Evolutionary conservation across 2,888 invertebrate genomes (phyloP), one percentile per base, ranked within the genome.

Genomic region (Epistrophe eligans): DNA sequence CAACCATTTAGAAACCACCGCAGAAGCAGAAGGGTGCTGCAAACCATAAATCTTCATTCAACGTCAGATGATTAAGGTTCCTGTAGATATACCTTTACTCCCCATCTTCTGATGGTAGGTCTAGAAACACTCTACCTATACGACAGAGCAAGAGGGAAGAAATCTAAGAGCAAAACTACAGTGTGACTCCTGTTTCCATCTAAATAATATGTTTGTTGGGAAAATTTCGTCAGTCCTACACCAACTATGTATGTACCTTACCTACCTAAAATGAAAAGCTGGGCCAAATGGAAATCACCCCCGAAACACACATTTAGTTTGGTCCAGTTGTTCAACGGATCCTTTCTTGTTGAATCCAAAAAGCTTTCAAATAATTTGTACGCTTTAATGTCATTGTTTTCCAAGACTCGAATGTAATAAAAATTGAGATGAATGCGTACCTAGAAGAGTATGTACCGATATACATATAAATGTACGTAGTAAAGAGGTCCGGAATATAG

Each of bases 311-410:
- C 52, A 70, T 52, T 50, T 4, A 58, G 71, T 43, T 50, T 66
- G 55, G 48, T 57, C 19, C 43, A 32, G 52, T 55, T 28, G 28
- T 55, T 55, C 52, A 15, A 10, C 43, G 60, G 60, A 71, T 85
- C 77, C 62, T 71, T 82, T 58, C 55, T 24, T 79, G 58, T 64
- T 66, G 58, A 60, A 71, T 71, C 76, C 35, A 50, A 83, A 24
- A 82, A 87, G 82, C 87, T 82, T 72, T 87, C 87, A 87, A 87
- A 87, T 87, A 79, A 83, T 87, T 87, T 87, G 87, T 74, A 82
- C 74, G 58, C 76, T 87, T 87, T 82, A 87, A 87, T 87, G 87
- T 87, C 82, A 82, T 87, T 87, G 87, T 87, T 87, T 71, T 83
- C 67, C 58, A 58, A 60, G 57, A 81, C 62, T 64, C 76, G 50